Evolutionary conservation across 2,113 vertebrate species (phyloP), one percentile per base, ranked within the genome.

Genomic region (Dromas ardeola): DNA sequence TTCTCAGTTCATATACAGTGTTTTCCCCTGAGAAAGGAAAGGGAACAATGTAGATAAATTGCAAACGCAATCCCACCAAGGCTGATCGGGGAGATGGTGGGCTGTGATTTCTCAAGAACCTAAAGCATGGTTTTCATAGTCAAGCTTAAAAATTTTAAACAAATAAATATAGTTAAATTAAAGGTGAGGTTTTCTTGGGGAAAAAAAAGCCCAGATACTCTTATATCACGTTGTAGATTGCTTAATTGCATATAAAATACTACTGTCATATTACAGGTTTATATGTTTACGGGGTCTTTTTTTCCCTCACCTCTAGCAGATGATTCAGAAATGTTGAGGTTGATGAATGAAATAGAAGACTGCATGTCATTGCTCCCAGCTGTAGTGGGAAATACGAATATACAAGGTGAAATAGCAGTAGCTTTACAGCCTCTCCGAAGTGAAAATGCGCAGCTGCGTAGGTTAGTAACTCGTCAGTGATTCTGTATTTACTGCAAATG

Each of bases 371-470:
- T 98, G n/a, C 97, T 99, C 16, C 98, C 98, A 52, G 87, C 96
- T 30, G 86, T 97, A 22, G 95, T 88, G 74, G 98, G 91, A 36
- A 95, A 86, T 43, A 96, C 61, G 0, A 96, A 98, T 79, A n/a
- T 95, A 59, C 98, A 98, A 45, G 96, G 98, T 79, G 99, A 99
- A 92, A 97, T 98, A 53, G 98, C 98, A 7, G 62, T 99, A 40
- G 98, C 98, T 18, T 40, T 98, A 18, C 98, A 98, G 40, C 98
- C 99, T 2, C 97, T 99, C 52, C 97, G 98, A 87, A 99, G 96
- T 92, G 98, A 99, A 97, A 99, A 99, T 18, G 91, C 95, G 23
- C 98, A 98, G 77, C 98, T 99, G 59, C 98, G 98, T 92, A 99
- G 99, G 99, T 99, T 87, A 93, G 92, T 86, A 61, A 5, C 32